These are phyloP conservation scores for Caranx melampygus DNA, from an alignment of 2,113 vertebrate genomes.

Conservation along the genomic window DNA sequence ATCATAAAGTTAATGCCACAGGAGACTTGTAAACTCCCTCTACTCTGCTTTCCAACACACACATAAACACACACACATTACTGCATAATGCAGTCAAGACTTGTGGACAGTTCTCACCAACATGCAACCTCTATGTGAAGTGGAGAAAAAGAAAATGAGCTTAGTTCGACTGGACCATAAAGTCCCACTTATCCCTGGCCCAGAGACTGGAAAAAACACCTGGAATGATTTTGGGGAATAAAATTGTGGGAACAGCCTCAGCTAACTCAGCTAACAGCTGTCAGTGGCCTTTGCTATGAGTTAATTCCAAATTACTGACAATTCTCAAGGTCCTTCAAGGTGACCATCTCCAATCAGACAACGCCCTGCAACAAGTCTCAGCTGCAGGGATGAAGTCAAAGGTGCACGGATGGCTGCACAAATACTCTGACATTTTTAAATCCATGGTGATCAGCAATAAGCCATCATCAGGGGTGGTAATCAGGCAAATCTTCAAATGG, in stretches of 20 bases:
- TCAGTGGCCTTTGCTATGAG: not conserved
- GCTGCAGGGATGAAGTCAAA: not conserved
- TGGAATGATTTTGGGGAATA: slow-evolving; percentile 23
- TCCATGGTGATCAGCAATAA: not conserved
- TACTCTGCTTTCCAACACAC: slow-evolving; percentile 41
- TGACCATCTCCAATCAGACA: not conserved
- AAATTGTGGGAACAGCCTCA: not conserved
- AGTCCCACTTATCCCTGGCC: slow-evolving; percentile 19
- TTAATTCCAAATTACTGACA: not conserved
- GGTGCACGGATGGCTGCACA: not conserved
- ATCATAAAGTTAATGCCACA: slow-evolving; percentile 72
- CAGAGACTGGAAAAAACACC: slow-evolving; percentile 30
- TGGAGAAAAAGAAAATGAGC: slow-evolving; percentile 19
- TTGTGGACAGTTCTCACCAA: slow-evolving; percentile 40
- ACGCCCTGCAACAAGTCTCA: not conserved
- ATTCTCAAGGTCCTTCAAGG: not conserved
- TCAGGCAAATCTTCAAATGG: not conserved
- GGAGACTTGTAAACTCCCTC: slow-evolving; percentile 70
- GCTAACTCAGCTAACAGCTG: not conserved
- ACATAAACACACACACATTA: slow-evolving; percentile 17
- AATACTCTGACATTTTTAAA: not conserved
- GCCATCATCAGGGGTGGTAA: not conserved
- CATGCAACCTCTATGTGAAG: slow-evolving; percentile 7
- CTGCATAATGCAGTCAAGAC: slow-evolving; percentile 43
- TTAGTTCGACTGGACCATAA: slow-evolving; percentile 35